phyloP scores from a whole-genome alignment of 1,140 invertebrate species.

The Panagrolaimus sp. region DNA sequence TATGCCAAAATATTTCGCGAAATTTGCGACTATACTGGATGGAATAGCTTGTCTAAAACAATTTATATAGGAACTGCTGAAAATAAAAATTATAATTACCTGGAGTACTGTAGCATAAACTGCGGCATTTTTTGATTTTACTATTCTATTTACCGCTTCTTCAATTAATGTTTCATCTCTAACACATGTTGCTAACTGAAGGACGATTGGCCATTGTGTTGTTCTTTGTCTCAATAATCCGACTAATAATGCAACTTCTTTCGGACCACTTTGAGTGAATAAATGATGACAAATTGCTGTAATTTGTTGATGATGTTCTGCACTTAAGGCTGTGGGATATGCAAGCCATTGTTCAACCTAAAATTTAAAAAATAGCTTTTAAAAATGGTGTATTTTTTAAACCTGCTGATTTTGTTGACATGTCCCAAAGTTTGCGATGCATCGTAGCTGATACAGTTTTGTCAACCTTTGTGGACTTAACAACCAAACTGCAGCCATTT shows the following conservation, averaged over 20 bases:
- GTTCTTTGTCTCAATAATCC: constrained; percentile 40
- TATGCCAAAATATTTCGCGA: constrained; percentile 46
- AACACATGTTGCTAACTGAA: constrained; percentile 54
- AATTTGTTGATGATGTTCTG: constrained; percentile 54
- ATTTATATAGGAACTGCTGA: constrained; percentile 25
- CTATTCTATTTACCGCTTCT: constrained; percentile 42
- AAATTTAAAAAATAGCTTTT: constrained; percentile 5
- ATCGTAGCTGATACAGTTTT: constrained; percentile 55
- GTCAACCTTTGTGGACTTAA: constrained; percentile 44
- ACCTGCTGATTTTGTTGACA: constrained; percentile 49
- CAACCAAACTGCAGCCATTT: constrained; percentile 55
- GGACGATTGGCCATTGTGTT: constrained; percentile 41
- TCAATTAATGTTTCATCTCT: constrained; percentile 45
- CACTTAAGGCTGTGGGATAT: constrained; percentile 39
- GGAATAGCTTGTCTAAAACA: constrained; percentile 36
- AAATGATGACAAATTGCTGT: constrained; percentile 55
- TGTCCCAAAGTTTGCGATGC: constrained; percentile 44
- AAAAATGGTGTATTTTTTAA: neutral
- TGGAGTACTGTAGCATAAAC: constrained; percentile 49
- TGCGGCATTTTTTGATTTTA: constrained; percentile 49
- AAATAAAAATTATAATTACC: constrained; percentile 24
- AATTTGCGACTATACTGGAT: constrained; percentile 52
- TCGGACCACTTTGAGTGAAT: constrained; percentile 41
- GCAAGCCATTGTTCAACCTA: constrained; percentile 47
- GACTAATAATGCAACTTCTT: constrained; percentile 40